Evolutionary conservation across 2,888 invertebrate species (phyloP).

Genomic region (Antheraea assamensis): DNA sequence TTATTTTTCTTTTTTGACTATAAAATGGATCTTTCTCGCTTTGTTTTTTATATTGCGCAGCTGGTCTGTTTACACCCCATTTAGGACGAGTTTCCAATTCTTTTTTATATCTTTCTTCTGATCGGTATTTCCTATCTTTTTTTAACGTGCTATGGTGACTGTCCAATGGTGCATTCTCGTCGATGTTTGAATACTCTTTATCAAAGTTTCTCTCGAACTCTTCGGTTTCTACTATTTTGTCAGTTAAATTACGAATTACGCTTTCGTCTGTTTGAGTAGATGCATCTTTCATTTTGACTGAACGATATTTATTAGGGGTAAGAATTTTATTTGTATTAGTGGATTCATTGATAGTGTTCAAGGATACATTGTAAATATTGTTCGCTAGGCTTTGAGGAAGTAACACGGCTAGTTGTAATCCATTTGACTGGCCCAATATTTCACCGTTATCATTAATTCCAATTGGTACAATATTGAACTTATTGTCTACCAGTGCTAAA

Average conservation of each 20-base stretch:
- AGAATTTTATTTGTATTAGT: constrained; percentile 63
- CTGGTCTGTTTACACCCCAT: constrained; percentile 90
- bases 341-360: constrained; percentile 62
- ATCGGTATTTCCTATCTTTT: constrained; percentile 79
- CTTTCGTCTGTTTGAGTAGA: constrained; percentile 86
- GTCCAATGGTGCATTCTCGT: constrained; percentile 77
- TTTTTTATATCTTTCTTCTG: constrained; percentile 80
- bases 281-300: constrained; percentile 80
- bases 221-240: constrained; percentile 64
- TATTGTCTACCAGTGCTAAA: constrained; percentile 66
- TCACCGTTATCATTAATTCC: constrained; percentile 68
- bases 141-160: constrained; percentile 72
- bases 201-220: constrained; percentile 71
- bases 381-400: constrained; percentile 78
- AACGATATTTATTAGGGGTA: constrained; percentile 77
- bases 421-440: constrained; percentile 68
- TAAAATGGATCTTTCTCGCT: constrained; percentile 95
- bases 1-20: constrained; percentile 85
- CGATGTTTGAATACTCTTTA: constrained; percentile 76
- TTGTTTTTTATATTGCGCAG: constrained; percentile 92
- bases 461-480: constrained; percentile 74
- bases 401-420: constrained; percentile 83
- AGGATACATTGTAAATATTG: constrained; percentile 70
- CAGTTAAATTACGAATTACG: constrained; percentile 49
- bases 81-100: constrained; percentile 85